These are phyloP conservation scores for Atopsyche davidsoni DNA, from an alignment of 1,140 invertebrate genomes.

Conservation along the genomic window DNA sequence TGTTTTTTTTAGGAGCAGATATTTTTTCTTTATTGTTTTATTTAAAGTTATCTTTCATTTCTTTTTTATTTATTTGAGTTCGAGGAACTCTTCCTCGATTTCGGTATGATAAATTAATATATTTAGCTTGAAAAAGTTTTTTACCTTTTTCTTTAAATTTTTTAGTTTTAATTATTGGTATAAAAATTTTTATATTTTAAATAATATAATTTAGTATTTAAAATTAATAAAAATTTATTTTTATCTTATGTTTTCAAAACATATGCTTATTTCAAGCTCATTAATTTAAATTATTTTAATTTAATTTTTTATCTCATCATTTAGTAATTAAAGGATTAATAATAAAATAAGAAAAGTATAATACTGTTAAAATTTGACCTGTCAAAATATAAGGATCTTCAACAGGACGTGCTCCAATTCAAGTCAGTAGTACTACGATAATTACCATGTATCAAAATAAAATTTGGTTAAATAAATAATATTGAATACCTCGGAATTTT, in stretches of 20 bases:
- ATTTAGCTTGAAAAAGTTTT: slow-evolving; percentile 51
- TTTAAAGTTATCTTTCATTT: slow-evolving; percentile 46
- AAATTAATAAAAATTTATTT: slow-evolving; percentile 50
- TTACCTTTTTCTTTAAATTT: slow-evolving; percentile 49
- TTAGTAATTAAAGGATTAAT: slow-evolving; percentile 43
- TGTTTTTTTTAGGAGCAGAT: slow-evolving; percentile 49
- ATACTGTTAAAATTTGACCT: slow-evolving; percentile 53
- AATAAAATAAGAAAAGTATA: slow-evolving; percentile 54
- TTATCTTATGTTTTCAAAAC: slow-evolving; percentile 61
- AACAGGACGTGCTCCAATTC: slow-evolving; percentile 58
- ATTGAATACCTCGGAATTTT: slow-evolving; percentile 48
- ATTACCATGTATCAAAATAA: slow-evolving; percentile 52
- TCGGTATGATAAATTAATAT: slow-evolving; percentile 58
- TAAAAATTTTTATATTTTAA: slow-evolving; percentile 35
- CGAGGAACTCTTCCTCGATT: slow-evolving; percentile 50
- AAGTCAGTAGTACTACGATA: slow-evolving; percentile 55
- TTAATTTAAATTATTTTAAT: slow-evolving; percentile 44
- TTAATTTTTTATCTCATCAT: slow-evolving; percentile 48
- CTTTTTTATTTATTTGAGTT: slow-evolving; percentile 53
- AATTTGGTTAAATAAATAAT: slow-evolving; percentile 54
- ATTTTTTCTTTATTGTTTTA: slow-evolving; percentile 44
- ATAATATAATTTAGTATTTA: slow-evolving; percentile 35
- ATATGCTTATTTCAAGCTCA: slow-evolving; percentile 55
- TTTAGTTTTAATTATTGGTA: slow-evolving; percentile 44
- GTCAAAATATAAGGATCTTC: slow-evolving; percentile 55